phyloP scores from a whole-genome alignment of 30 jellyfish, hydroid and myxozoan genomes.

The Nemopilema nomurai region DNA sequence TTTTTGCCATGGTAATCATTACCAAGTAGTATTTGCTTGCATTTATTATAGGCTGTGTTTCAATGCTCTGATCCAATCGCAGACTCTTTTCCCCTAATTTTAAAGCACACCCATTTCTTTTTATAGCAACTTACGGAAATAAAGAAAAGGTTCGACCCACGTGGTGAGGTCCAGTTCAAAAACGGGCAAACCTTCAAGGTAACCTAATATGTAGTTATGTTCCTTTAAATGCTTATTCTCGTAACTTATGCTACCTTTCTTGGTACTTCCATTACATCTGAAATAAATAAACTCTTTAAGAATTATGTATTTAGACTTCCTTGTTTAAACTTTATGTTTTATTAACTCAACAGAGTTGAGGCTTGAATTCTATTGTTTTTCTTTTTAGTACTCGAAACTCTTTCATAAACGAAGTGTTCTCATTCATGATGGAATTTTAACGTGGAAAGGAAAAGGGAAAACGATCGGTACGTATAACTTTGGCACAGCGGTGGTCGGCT shows the following conservation, averaged over 20 bases:
- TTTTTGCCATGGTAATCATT: no score
- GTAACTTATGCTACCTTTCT: no score
- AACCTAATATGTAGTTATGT: background rate
- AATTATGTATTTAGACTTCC: background rate
- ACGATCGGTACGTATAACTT: conserved; percentile 70
- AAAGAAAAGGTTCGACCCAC: conserved; percentile 40
- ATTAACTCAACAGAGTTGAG: background rate
- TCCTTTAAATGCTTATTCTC: no score
- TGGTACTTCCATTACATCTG: no score
- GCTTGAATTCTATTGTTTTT: background rate
- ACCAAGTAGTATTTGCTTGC: no score
- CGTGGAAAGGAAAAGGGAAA: conserved; percentile 80
- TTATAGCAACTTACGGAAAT: conserved; percentile 64
- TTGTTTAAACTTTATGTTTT: background rate
- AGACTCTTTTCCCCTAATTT: no score
- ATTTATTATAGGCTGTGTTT: no score
- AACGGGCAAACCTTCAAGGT: conserved; percentile 72
- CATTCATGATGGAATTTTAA: conserved; percentile 65
- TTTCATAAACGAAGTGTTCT: conserved; percentile 74
- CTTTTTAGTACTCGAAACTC: conserved; percentile 71
- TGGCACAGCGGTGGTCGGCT: background rate
- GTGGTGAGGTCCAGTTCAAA: conserved; percentile 69
- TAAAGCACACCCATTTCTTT: background rate
- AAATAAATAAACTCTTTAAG: no score
- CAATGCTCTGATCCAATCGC: no score